phyloP scores from a whole-genome alignment of 2,888 invertebrate genomes.

The Pristionchus arcanus region DNA sequence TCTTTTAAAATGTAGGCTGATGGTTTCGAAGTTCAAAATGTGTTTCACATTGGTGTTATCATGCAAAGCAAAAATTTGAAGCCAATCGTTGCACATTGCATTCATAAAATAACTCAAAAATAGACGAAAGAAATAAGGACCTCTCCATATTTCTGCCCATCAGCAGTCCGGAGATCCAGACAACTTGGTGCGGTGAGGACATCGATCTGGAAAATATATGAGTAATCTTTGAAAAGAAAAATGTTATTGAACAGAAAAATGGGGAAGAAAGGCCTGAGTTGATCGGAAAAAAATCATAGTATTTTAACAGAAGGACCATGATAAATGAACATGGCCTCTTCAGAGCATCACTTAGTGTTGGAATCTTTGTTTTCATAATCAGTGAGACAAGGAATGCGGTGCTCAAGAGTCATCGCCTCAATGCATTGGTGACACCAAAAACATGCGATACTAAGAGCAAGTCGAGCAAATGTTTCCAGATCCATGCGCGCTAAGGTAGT shows the following conservation, averaged over 20 bases:
- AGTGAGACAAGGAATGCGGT: too few relatives aligned
- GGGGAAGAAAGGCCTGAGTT: too few relatives aligned
- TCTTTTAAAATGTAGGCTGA: background rate
- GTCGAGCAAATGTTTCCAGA: background rate
- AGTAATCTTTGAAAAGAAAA: too few relatives aligned
- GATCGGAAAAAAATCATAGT: too few relatives aligned
- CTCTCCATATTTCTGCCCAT: background rate
- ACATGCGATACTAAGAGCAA: background rate
- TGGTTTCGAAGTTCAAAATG: background rate
- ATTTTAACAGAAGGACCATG: too few relatives aligned
- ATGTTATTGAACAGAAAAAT: too few relatives aligned
- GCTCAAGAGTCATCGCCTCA: too few relatives aligned
- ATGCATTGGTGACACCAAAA: background rate
- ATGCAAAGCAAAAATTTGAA: too few relatives aligned
- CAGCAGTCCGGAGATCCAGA: constrained; percentile 26
- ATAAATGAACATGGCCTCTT: too few relatives aligned
- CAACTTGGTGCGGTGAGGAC: background rate
- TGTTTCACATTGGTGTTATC: background rate
- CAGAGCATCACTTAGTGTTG: too few relatives aligned
- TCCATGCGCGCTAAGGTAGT: background rate
- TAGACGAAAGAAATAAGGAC: background rate
- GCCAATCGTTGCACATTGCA: too few relatives aligned
- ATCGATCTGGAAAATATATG: background rate
- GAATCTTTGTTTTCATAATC: too few relatives aligned
- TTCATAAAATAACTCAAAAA: background rate